Evolutionary conservation across 2,113 vertebrate genomes (phyloP), one percentile per base, ranked within the genome.

Genomic region (Helogale parvula): DNA sequence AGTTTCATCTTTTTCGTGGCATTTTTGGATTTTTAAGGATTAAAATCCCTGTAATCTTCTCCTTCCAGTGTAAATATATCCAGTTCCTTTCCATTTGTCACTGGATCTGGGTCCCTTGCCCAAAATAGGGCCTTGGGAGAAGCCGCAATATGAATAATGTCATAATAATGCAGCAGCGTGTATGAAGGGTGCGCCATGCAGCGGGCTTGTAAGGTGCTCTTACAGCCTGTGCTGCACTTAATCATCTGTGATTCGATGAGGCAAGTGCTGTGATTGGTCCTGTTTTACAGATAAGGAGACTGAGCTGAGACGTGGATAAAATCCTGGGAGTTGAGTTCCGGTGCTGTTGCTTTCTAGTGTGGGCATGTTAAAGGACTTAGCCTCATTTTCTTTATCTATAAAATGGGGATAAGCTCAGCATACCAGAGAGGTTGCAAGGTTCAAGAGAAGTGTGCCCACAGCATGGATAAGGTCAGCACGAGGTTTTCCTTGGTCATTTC

Each of bases 1-100:
- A 92, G 69, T 92, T 77, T 80, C 25, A 91, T n/a, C 38, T 84
- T 90, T 87, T 54, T 87, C 16, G 0, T 84, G 41, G 69, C 0
- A 7, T 65, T 82, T 97, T 91, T 68, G 54, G 80, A 57, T 89
- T 79, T 38, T 93, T 79, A 66, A 95, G 47, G 87, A 96, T 90
- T 95, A 89, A 52, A 88, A 94, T 92, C 50, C 38, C 19, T 74
- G 14, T 91, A 86, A 92, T 83, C 66, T 89, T 83, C 66, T 89
- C 38, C 74, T 88, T 71, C 17, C 21, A 94, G 27, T 0, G 7
- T 66, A 80, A 63, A 74, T 79, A 86, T 54, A 69, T 90, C 33
- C 25, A 80, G 31, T 94, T 93, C 38, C 66, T 76, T 94, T 83
- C 47, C 19, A 19, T 35, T 76, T 97, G 57, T 63, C 25, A 0